Percentiles rank a stretch among this genome's conserved stretches.
phyloP scores from a whole-genome alignment of 2,888 invertebrate genomes.

The Hyposoter dolosus region DNA sequence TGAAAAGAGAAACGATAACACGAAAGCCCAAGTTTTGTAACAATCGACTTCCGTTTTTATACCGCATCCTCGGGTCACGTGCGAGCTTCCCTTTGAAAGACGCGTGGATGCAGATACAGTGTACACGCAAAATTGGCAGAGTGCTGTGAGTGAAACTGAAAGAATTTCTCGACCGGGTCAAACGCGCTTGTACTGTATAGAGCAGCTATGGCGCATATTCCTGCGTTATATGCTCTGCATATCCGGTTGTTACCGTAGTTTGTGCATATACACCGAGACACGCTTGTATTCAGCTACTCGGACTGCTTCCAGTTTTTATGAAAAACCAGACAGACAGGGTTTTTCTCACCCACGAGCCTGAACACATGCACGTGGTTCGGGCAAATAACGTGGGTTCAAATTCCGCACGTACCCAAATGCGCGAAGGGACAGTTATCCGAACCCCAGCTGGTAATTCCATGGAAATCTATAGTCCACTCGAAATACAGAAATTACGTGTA shows the following conservation, averaged over 20 bases:
- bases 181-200: slow-evolving; percentile 45
- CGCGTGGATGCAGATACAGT: not conserved
- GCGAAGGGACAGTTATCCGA: not conserved
- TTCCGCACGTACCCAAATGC: not conserved
- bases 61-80: not conserved
- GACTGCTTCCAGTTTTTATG: slow-evolving; percentile 29
- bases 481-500: not conserved
- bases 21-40: slow-evolving; percentile 43
- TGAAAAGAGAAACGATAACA: slow-evolving; percentile 45
- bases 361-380: not conserved
- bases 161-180: slow-evolving; percentile 41
- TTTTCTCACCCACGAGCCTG: not conserved
- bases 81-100: slow-evolving; percentile 1
- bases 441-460: not conserved
- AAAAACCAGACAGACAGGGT: slow-evolving; percentile 46
- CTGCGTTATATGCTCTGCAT: slow-evolving; percentile 48
- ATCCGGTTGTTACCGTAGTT: slow-evolving; percentile 42
- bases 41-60: slow-evolving; percentile 11
- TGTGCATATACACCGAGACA: not conserved
- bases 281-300: slow-evolving; percentile 2
- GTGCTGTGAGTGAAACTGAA: not conserved
- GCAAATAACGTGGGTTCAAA: slow-evolving; percentile 16
- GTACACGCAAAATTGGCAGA: not conserved
- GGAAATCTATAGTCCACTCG: not conserved
- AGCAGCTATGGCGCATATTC: slow-evolving; percentile 59